A percentile compares a stretch with the other conserved stretches of the same genome.
phyloP scores from a whole-genome alignment of 2,888 invertebrate species.

The Metalampra italica region DNA sequence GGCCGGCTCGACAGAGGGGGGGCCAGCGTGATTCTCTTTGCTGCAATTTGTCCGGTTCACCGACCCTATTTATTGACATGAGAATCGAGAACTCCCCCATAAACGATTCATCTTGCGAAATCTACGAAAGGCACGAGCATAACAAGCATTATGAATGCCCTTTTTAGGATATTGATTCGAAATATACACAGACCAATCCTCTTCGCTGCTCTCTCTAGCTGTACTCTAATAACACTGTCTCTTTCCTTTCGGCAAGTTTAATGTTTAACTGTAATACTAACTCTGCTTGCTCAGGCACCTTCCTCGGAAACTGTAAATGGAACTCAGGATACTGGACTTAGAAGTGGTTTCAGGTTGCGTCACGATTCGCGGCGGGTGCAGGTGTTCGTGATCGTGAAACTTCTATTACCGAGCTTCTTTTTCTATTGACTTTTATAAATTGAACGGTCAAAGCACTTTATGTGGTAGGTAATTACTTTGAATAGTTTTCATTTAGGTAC shows the following conservation, averaged over 20 bases:
- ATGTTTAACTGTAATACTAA: slow-evolving; percentile 49
- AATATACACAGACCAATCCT: slow-evolving; percentile 44
- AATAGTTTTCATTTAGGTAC: too few species aligned
- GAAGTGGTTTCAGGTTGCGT: slow-evolving; percentile 47
- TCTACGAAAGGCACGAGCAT: slow-evolving; percentile 38
- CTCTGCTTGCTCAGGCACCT: slow-evolving; percentile 34
- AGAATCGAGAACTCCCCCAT: slow-evolving; percentile 38
- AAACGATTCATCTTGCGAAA: slow-evolving; percentile 56
- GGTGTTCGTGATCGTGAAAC: slow-evolving; percentile 44
- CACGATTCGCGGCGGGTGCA: slow-evolving; percentile 29
- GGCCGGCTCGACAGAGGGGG: slow-evolving; percentile 43
- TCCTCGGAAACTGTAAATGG: slow-evolving; percentile 39
- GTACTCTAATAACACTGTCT: slow-evolving; percentile 40
- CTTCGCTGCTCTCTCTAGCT: slow-evolving; percentile 37
- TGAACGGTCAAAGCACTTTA: slow-evolving; percentile 31
- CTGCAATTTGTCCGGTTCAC: slow-evolving; percentile 61
- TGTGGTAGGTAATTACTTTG: background rate
- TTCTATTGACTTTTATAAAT: slow-evolving; percentile 38
- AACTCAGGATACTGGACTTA: slow-evolving; percentile 49
- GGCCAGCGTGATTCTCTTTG: slow-evolving; percentile 39
- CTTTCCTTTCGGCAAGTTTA: slow-evolving; percentile 45
- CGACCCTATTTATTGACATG: slow-evolving; percentile 48
- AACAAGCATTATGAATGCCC: slow-evolving; percentile 44
- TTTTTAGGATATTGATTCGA: slow-evolving; percentile 39
- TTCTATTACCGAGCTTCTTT: slow-evolving; percentile 35